These are phyloP conservation scores for Leptogaster cylindrica DNA, from an alignment of 2,888 invertebrate genomes.

Conservation along the genomic window DNA sequence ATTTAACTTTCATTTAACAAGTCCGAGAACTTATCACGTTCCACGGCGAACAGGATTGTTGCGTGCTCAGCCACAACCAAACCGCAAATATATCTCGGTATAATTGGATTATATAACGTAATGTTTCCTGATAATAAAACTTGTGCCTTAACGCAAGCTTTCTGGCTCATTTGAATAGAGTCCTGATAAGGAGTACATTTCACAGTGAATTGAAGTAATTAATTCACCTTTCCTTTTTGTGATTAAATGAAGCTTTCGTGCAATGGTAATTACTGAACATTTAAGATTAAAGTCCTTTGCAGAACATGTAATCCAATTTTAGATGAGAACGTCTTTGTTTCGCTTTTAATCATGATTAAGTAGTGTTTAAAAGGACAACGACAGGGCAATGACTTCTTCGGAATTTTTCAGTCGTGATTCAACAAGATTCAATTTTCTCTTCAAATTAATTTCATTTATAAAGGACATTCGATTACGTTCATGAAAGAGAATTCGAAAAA, in stretches of 20 bases:
- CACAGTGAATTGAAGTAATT: conserved; percentile 35
- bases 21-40: conserved; percentile 14
- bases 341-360: conserved; percentile 14
- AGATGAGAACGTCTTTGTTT: conserved; percentile 4
- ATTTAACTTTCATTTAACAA: conserved; percentile 12
- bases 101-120: conserved; percentile 47
- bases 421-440: no score
- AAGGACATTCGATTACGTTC: no score
- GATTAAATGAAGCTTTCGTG: conserved; percentile 37
- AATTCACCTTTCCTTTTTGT: conserved; percentile 34
- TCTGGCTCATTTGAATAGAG: conserved; percentile 30
- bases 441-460: no score
- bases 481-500: no score
- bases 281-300: conserved; percentile 32
- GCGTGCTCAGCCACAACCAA: conserved; percentile 37
- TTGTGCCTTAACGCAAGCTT: conserved; percentile 20
- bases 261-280: conserved; percentile 29
- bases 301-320: conserved; percentile 6
- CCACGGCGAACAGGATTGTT: conserved; percentile 5
- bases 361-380: conserved; percentile 21
- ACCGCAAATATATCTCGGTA: conserved; percentile 41
- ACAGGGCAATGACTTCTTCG: conserved; percentile 24
- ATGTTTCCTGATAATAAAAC: conserved; percentile 44
- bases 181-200: conserved; percentile 32
- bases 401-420: no score